phyloP scores from a whole-genome alignment of 2,797 vertebrate species.

The Astyanax mexicanus region DNA sequence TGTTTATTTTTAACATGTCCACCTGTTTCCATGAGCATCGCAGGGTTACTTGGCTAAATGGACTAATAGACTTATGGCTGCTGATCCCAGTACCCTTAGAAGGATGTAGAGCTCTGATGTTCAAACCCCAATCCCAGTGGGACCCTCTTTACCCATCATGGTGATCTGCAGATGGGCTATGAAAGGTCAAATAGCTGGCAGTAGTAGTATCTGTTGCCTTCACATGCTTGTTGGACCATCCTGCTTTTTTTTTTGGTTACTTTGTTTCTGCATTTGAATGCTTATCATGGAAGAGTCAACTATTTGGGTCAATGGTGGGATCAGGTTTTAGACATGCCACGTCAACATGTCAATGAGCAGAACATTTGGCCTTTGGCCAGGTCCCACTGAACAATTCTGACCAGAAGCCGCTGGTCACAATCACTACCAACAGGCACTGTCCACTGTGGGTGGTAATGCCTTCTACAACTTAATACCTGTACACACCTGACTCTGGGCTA shows the following conservation, averaged over 20 bases:
- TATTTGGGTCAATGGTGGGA: no score
- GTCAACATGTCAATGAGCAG: no score
- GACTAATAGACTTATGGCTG: constrained; percentile 52
- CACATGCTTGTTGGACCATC: not conserved
- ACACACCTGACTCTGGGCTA: no score
- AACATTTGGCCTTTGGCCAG: no score
- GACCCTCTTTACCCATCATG: not conserved
- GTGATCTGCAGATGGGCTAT: not conserved
- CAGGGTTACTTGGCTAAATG: constrained; percentile 33
- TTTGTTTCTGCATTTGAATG: not conserved
- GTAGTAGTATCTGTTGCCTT: not conserved
- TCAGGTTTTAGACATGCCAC: no score
- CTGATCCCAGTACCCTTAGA: constrained; percentile 18
- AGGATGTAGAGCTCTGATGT: not conserved
- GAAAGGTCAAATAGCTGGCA: not conserved
- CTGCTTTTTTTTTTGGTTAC: no score
- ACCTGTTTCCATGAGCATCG: not conserved
- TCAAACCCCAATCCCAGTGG: not conserved
- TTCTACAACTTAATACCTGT: no score
- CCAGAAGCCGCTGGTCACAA: no score
- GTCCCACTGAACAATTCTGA: no score
- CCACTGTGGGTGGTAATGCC: no score
- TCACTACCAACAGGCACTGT: no score
- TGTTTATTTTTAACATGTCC: not conserved
- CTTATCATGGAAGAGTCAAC: no score